These are phyloP conservation scores for Sminthurides bifidus DNA, from an alignment of 1,140 invertebrate species.

Conservation along the genomic window DNA sequence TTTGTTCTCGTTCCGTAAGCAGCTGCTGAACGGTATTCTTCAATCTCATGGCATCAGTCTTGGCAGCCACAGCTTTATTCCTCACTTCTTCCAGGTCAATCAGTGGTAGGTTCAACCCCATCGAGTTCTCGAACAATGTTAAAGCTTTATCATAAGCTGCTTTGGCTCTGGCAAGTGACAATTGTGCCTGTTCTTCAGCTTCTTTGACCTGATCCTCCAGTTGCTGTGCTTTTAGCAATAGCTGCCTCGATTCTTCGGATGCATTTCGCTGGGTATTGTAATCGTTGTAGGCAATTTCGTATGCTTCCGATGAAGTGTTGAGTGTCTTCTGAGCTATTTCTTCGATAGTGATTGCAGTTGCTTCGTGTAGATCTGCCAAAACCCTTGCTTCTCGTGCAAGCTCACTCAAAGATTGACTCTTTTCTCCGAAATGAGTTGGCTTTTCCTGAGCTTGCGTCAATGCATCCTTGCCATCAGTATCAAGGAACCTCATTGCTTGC, in stretches of 20 bases:
- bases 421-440: slow-evolving; percentile 74
- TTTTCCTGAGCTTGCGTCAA: slow-evolving; percentile 55
- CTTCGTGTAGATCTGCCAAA: slow-evolving; percentile 58
- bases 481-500: slow-evolving; percentile 24
- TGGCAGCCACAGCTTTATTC: slow-evolving; percentile 34
- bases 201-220: slow-evolving; percentile 24
- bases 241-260: slow-evolving; percentile 31
- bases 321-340: slow-evolving; percentile 63
- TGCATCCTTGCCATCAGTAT: slow-evolving; percentile 25
- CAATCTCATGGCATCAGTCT: slow-evolving; percentile 39
- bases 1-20: slow-evolving; percentile 45
- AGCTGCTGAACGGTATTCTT: slow-evolving; percentile 51
- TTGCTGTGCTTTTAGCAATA: slow-evolving; percentile 13
- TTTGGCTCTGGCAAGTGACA: slow-evolving; percentile 56
- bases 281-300: slow-evolving; percentile 65
- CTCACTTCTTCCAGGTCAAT: slow-evolving; percentile 59
- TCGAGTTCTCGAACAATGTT: slow-evolving; percentile 59
- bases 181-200: slow-evolving; percentile 42
- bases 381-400: slow-evolving; percentile 74
- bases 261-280: slow-evolving; percentile 67
- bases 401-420: slow-evolving; percentile 78
- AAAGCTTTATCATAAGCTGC: slow-evolving; percentile 67
- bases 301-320: slow-evolving; percentile 68
- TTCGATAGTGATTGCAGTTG: slow-evolving; percentile 64
- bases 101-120: slow-evolving; percentile 56